Base-by-base conservation (phyloP, 1,140 invertebrate species). In the Onthophagus taurus region DNA sequence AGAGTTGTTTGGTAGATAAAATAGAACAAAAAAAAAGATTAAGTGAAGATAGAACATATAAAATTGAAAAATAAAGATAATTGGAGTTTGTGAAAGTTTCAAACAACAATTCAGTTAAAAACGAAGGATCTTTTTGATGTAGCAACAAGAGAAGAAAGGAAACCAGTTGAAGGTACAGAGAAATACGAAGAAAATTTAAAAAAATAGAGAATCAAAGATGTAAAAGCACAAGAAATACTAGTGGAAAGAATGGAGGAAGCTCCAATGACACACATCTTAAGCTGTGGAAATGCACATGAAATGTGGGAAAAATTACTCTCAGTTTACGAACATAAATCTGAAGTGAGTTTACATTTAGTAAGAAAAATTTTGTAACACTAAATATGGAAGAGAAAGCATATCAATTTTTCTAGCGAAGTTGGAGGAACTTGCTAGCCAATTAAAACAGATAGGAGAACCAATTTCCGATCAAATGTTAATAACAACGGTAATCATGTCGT, bases 401-500 rank as follows among this genome's bases (percentile, higher is more conserved):
- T 11, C 16, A 29, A 18, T 9, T 12, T 21, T 34, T 44, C 6
- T 60, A 16, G 54, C 53, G 3, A 51, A 53, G 30, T 42, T 59
- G 23, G 50, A 56, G 16, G 52, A 61, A 16, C 35, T 59, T 7
- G 42, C 49, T 24, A 48, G 39, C 36, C 42, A 55, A 14, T 42
- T 60, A 8, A 57, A 55, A 47, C 53, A 55, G 21, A 20, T 53
- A 19, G 50, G 52, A 1, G 53, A 61, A 45, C 31, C 17, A 12
- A 23, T 64, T 0, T 50, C 46, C 1, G 53, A 60, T 2, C 51
- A 53, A 23, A 56, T 60, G 41, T 21, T 54, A 0, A 57, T 59
- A 1, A 55, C 60, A 11, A 65, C 61, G 46, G 46, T 60, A 3
- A 36, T 64, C n/a, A 57, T 54, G 45, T 53, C 50, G 8, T 33